Base-by-base conservation (phyloP, 2,888 invertebrate genomes). In the Apamea crenata region DNA sequence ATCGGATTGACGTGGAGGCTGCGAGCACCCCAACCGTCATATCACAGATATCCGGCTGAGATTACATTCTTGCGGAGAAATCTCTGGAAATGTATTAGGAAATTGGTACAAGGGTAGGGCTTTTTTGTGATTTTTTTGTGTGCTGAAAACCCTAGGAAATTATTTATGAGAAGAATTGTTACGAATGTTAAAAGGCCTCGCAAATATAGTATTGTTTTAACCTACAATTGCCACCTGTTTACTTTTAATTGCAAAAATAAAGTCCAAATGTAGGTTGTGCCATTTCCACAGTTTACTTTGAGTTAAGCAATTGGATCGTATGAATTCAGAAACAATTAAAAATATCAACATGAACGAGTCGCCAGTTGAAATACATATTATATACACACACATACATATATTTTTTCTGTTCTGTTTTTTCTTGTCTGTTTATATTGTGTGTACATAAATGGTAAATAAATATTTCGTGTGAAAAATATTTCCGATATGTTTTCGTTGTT, bases 11-110 rank as follows among this genome's bases (percentile, higher is more conserved):
- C 74, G 76, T n/a, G 67, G 56, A 78, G 71, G 44, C 63, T 56
- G 81, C 61, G 84, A 67, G 59, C 67, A 78, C 61, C 76, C 72
- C 47, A 59, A 72, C 87, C 77, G 77, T 87, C 87, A 85, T 85
- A 85, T 85, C 77, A 71, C 68, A 87, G 81, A 85, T 81, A 85
- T 87, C 81, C 87, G 75, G 66, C 73, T 77, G 67, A 87, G 81
- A 85, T 85, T 85, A 81, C 87, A 80, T 73, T 79, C 80, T 67
- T 66, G 70, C 44, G 78, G 79, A 53, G 47, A 75, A 72, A 79
- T 70, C 61, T 77, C 59, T 32, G 50, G 32, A 66, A 78, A 84
- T 72, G 77, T 85, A 87, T 75, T 72, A 86, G 79, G 69, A 74
- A 73, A 84, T 86, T 83, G 77, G 47, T 66, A 82, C 72, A 86